Percentiles rank a stretch among this genome's conserved stretches.
These are phyloP conservation scores for Mesocricetus auratus DNA, from an alignment of 2,113 vertebrate species.

Conservation along the genomic window DNA sequence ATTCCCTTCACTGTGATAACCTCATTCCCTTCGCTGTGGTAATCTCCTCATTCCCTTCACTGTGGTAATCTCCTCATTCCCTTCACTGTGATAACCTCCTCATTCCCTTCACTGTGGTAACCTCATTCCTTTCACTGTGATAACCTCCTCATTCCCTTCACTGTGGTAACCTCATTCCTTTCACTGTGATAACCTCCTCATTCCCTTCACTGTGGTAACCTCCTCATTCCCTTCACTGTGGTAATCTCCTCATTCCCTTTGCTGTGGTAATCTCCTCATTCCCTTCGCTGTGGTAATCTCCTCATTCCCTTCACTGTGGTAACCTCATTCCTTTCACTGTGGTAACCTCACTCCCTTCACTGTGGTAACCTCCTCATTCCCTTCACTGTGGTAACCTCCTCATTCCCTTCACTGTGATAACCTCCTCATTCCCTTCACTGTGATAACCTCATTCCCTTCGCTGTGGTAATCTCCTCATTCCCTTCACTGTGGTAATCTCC, in stretches of 20 bases:
- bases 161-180: not conserved
- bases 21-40: not conserved
- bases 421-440: not conserved
- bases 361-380: not conserved
- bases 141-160: not conserved
- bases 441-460: not conserved
- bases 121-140: not conserved
- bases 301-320: not conserved
- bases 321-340: not conserved
- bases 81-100: not conserved
- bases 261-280: not conserved
- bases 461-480: not conserved
- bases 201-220: too few species aligned
- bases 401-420: not conserved
- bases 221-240: not conserved
- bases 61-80: not conserved
- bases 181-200: not conserved
- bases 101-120: not conserved
- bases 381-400: not conserved
- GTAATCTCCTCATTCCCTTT: not conserved
- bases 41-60: too few species aligned
- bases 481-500: not conserved
- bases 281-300: not conserved
- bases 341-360: not conserved
- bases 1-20: not conserved